Conservation (phyloP, 2,888 invertebrate genomes). For the Limulus polyphemus region DNA sequence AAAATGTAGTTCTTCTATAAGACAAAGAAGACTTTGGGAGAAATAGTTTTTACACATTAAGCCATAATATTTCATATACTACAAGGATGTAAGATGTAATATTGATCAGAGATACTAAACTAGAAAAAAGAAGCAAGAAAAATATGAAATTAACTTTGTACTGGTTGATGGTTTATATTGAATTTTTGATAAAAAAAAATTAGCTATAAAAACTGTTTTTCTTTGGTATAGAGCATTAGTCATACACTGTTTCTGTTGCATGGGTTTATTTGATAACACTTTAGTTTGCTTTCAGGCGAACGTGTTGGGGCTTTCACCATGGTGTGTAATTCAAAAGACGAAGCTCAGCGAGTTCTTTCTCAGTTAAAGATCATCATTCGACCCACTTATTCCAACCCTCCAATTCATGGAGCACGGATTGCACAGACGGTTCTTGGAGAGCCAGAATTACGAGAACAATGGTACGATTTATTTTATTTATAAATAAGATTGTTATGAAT, state of each 20-base stretch:
- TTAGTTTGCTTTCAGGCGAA: constrained; percentile 50
- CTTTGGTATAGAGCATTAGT: not conserved
- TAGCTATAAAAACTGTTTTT: not conserved
- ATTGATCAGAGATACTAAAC: no score
- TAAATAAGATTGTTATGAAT: not conserved
- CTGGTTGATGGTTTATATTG: no score
- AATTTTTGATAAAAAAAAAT: not conserved
- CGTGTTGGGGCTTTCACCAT: constrained; percentile 82
- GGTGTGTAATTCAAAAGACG: constrained; percentile 58
- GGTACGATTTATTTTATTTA: constrained; percentile 45
- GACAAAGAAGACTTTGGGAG: no score
- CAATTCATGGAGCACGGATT: constrained; percentile 81
- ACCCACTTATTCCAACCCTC: constrained; percentile 95
- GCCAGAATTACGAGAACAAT: constrained; percentile 45
- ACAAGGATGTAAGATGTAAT: no score
- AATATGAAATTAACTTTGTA: no score
- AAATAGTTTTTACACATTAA: no score
- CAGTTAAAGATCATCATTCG: constrained; percentile 91
- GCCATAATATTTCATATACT: no score
- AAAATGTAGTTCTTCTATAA: no score
- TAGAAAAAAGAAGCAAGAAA: no score
- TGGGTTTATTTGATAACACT: not conserved
- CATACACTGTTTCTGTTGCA: not conserved
- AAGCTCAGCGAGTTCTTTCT: constrained; percentile 71
- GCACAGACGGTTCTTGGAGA: constrained; percentile 70